phyloP scores from a whole-genome alignment of 1,140 invertebrate genomes.

The Callitettix versicolor region DNA sequence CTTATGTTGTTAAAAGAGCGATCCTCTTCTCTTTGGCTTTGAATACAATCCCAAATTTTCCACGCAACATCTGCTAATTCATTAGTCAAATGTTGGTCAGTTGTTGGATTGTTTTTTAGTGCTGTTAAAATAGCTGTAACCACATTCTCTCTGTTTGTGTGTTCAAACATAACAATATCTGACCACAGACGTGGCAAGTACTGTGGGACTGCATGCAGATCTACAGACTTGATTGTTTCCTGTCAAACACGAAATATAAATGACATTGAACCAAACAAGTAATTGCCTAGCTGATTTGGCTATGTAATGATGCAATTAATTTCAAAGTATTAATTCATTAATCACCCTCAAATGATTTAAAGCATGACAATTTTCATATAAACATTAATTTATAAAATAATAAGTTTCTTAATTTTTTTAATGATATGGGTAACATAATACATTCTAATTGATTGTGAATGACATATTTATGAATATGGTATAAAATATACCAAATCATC shows the following conservation, averaged over 20 bases:
- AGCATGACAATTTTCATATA: too few relatives aligned
- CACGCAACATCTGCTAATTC: slow-evolving; percentile 41
- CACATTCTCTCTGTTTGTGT: slow-evolving; percentile 41
- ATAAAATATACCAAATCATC: too few relatives aligned
- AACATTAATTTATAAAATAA: too few relatives aligned
- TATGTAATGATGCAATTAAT: too few relatives aligned
- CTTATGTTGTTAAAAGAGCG: slow-evolving; percentile 5
- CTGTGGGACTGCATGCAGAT: slow-evolving; percentile 45
- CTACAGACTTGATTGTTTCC: slow-evolving; percentile 44
- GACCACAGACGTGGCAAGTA: slow-evolving; percentile 66
- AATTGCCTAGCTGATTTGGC: too few relatives aligned
- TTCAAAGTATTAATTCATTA: too few relatives aligned
- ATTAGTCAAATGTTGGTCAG: slow-evolving; percentile 29
- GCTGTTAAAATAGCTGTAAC: slow-evolving; percentile 42
- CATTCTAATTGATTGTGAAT: too few relatives aligned
- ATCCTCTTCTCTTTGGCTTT: slow-evolving; percentile 26
- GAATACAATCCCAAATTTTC: slow-evolving; percentile 40
- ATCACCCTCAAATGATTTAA: too few relatives aligned
- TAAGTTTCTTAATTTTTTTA: too few relatives aligned
- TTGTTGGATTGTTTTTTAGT: slow-evolving; percentile 43
- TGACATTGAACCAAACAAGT: too few relatives aligned
- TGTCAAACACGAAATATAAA: slow-evolving; percentile 19
- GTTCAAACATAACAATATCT: slow-evolving; percentile 60
- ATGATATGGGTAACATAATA: too few relatives aligned
- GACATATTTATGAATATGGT: too few relatives aligned